Conservation (phyloP, 2,888 invertebrate species). For the Drosophila nr. perissopoda region DNA sequence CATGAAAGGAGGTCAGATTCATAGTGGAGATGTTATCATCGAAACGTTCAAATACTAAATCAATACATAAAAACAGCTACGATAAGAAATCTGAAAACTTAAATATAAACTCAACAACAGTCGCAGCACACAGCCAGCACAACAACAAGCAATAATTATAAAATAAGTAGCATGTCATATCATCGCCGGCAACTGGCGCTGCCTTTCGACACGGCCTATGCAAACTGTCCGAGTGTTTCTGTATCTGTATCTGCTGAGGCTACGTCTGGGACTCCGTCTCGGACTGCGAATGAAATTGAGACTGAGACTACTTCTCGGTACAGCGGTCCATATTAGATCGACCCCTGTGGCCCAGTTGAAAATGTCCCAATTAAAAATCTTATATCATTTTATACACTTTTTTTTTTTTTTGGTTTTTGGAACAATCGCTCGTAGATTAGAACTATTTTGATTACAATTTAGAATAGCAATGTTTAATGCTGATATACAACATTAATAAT, state of each 20-base stretch:
- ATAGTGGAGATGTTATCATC: slow-evolving; percentile 83
- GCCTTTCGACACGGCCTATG: slow-evolving; percentile 59
- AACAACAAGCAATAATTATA: slow-evolving; percentile 62
- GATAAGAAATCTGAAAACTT: slow-evolving; percentile 84
- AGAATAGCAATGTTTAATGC: not conserved
- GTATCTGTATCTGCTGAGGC: slow-evolving; percentile 6
- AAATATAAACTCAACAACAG: slow-evolving; percentile 75
- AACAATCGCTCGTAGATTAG: not conserved
- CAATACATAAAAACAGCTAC: slow-evolving; percentile 83
- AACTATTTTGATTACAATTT: not conserved
- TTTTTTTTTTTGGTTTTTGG: not conserved
- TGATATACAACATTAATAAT: not conserved
- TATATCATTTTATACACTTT: slow-evolving; percentile 7
- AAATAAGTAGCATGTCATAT: slow-evolving; percentile 73
- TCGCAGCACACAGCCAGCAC: slow-evolving; percentile 2
- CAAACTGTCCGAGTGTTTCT: slow-evolving; percentile 39
- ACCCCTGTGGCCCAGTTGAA: slow-evolving; percentile 1
- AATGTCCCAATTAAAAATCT: slow-evolving; percentile 12
- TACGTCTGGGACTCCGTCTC: not conserved
- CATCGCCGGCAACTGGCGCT: slow-evolving; percentile 53
- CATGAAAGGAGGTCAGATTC: slow-evolving; percentile 82
- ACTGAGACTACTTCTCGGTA: slow-evolving; percentile 7
- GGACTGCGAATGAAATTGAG: not conserved
- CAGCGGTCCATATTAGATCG: slow-evolving; percentile 23
- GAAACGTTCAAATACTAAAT: slow-evolving; percentile 83